Base-by-base conservation (phyloP, 2,888 invertebrate genomes). In the Idaea biselata region DNA sequence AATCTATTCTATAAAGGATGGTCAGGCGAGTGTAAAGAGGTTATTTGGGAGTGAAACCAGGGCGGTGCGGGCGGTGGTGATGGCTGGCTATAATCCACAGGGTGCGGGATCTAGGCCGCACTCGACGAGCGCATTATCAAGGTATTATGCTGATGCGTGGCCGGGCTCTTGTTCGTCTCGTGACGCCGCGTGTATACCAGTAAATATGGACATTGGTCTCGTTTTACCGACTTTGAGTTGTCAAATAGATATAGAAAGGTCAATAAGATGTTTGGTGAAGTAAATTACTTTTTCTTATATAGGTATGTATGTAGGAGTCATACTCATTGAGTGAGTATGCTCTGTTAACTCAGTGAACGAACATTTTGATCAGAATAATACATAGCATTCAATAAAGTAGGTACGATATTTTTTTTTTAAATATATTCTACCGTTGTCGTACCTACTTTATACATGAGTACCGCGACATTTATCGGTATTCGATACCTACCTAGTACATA, bases 141-240 rank as follows among this genome's bases (percentile, higher is more conserved):
- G 79, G 86, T 76, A 91, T 90, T 90, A 90, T 90, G 89, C 88
- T 89, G 88, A 91, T 89, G 87, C 82, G 85, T 80, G 80, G 74
- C 80, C 77, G 76, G 76, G 77, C 76, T 77, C 76, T 77, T 76
- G 71, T 75, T 25, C 72, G 73, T 66, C 65, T 73, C 72, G 76
- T 79, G 84, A 84, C 81, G 81, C 83, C 79, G 82, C 79, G 77
- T 75, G 79, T 78, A 79, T 77, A 73, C 64, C 72, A 68, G 70
- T 72, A 72, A 72, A 63, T 54, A 69, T 64, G 55, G 62, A 55
- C 61, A 63, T 55, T 55, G 55, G 55, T 59, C 18, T 62, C 55
- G 16, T 62, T 68, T 61, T 62, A 72, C 70, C 54, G 64, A 65
- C 66, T 72, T 70, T 72, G 72, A 69, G 68, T 69, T 67, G 73